Base-by-base conservation (phyloP, 23 tunicate species). In the Clavelina lepadiformis region DNA sequence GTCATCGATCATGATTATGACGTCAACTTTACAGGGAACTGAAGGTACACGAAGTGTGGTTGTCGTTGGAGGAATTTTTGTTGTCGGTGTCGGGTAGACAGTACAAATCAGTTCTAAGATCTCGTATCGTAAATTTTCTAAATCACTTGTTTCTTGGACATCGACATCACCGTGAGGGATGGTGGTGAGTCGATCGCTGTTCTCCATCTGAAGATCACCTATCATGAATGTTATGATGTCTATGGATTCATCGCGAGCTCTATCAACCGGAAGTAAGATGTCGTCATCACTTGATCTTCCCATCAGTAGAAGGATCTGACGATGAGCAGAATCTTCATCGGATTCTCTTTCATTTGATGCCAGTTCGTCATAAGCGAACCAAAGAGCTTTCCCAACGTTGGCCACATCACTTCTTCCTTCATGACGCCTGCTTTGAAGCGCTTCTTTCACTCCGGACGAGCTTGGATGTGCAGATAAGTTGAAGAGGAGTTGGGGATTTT, bases 311-410 rank as follows among this genome's bases (percentile, higher is more conserved):
- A 75, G 25, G 38, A 75, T 64, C 32, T 64, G 35, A 18, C 51
- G 45, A 24, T 27, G 32, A 5, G 59, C 38, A 34, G 3, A 25
- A n/a, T 35, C 28, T 2, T 23, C 37, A 7, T 23, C 21, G n/a
- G 65, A 25, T 2, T 51, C 67, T 22, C 27, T 3, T 13, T 24
- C 13, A 13, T 34, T 24, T 8, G 19, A 27, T 13, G 65, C 54
- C 11, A 73, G 68, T 8, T 37, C 23, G 28, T 73, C 37, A 27
- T 47, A 20, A 28, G 29, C 80, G 30, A 30, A 56, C 1, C 26
- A 28, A 31, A 81, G 46, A 21, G 88, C 88, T 35, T 56, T 53
- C 2, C 88, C 88, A 3, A 63, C 88, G 54, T 81, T 81, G 35
- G 75, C 27, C 26, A 64, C 66, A 19, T 28, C 15, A 18, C 35